Percentiles rank a stretch among this genome's conserved stretches.
Conservation (phyloP, 2,888 invertebrate species). For the Drosophila vallismaia region DNA sequence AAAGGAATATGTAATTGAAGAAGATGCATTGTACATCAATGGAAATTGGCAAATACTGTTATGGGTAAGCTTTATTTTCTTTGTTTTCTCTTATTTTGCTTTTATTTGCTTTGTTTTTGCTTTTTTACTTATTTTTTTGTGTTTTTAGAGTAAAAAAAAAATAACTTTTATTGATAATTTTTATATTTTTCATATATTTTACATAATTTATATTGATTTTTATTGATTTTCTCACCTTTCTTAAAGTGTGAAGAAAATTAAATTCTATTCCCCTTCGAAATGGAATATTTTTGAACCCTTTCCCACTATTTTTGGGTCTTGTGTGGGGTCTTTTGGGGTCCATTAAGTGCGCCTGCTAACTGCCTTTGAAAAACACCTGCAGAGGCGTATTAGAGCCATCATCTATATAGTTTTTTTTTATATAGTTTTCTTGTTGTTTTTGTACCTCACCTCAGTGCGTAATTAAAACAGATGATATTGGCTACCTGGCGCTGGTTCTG, state of each 20-base stretch:
- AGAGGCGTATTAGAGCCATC: constrained; percentile 42
- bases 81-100: too few species aligned
- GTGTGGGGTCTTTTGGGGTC: constrained; percentile 20
- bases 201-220: not conserved
- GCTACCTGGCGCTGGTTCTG: constrained; percentile 57
- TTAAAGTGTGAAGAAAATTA: constrained; percentile 31
- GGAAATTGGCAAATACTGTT: too few species aligned
- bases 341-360: constrained; percentile 71
- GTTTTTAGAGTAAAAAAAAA: too few species aligned
- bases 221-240: not conserved
- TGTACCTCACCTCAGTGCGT: constrained; percentile 37
- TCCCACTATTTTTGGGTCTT: too few species aligned
- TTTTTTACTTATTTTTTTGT: too few species aligned
- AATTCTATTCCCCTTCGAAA: constrained; percentile 3
- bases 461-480: constrained; percentile 67
- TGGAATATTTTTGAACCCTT: too few species aligned
- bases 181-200: too few species aligned
- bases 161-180: too few species aligned
- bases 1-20: too few species aligned
- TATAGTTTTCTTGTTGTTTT: not conserved
- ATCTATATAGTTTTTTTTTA: constrained; percentile 29
- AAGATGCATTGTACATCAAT: too few species aligned
- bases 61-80: too few species aligned
- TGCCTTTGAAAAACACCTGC: constrained; percentile 69
- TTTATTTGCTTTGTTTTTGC: too few species aligned